These are phyloP conservation scores for Lottia gigantea DNA, from an alignment of 2,888 invertebrate species.

Conservation along the genomic window DNA sequence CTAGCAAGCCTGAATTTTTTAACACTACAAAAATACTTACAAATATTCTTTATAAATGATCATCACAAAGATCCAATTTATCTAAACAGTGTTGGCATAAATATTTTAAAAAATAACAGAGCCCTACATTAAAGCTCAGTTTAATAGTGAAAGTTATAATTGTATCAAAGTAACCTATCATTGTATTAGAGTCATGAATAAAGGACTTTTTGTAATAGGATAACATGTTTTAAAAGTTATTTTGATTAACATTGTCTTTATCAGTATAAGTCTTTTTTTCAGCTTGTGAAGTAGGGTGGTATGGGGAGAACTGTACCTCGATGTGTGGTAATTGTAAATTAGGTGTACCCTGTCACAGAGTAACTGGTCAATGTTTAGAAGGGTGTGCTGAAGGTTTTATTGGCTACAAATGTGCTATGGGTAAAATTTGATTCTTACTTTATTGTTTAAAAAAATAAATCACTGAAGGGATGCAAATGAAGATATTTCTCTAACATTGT, in stretches of 20 bases:
- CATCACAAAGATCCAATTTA: too few relatives aligned
- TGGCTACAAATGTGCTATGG: constrained; percentile 39
- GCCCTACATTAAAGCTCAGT: not conserved
- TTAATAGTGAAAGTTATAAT: not conserved
- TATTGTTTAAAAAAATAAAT: not conserved
- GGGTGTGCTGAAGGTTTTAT: constrained; percentile 49
- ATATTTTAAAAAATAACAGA: too few relatives aligned
- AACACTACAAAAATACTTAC: too few relatives aligned
- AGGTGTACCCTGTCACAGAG: constrained; percentile 43
- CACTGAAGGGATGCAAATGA: not conserved
- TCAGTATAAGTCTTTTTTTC: too few relatives aligned
- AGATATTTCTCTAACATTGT: too few relatives aligned
- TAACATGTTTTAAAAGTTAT: too few relatives aligned
- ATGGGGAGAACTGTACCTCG: constrained; percentile 47
- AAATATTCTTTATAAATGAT: too few relatives aligned
- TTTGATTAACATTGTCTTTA: too few relatives aligned
- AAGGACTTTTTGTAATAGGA: too few relatives aligned
- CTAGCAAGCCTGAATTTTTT: too few relatives aligned
- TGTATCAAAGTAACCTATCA: too few relatives aligned
- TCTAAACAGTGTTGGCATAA: not conserved
- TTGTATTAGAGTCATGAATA: too few relatives aligned
- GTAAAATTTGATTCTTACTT: constrained; percentile 16
- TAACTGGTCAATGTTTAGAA: constrained; percentile 46
- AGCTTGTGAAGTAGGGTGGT: constrained; percentile 45
- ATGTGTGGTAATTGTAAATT: constrained; percentile 46